Conservation (phyloP, 2,797 vertebrate genomes). For the Amniataba percoides region DNA sequence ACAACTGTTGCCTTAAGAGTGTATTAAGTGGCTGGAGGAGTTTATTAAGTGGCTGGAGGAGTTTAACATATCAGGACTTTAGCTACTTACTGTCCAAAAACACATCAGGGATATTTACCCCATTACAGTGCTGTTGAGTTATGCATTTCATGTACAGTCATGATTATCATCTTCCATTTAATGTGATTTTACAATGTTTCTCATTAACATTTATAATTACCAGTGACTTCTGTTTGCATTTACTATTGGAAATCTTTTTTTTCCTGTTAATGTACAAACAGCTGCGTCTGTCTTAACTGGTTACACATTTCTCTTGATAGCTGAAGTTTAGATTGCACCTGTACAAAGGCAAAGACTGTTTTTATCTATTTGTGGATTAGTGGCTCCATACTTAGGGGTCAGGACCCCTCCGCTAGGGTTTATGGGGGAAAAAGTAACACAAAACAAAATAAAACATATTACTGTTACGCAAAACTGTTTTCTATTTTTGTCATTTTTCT, state of each 20-base stretch:
- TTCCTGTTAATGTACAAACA: neutral
- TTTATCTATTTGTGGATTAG: neutral
- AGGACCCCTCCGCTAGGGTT: no score
- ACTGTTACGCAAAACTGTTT: neutral
- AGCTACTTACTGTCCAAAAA: neutral
- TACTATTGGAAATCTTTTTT: neutral
- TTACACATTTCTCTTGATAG: no score
- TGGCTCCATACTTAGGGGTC: neutral
- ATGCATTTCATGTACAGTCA: slow-evolving; percentile 42
- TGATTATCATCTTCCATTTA: slow-evolving; percentile 18
- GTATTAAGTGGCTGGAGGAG: slow-evolving; percentile 14
- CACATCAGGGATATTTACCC: neutral
- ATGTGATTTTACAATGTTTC: slow-evolving; percentile 17
- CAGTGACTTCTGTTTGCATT: neutral
- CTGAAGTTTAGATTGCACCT: neutral
- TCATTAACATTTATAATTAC: slow-evolving; percentile 34
- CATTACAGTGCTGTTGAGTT: slow-evolving; percentile 6
- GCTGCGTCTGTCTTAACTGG: neutral
- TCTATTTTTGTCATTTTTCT: fast-evolving
- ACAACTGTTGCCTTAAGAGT: slow-evolving; percentile 15
- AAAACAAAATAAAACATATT: neutral
- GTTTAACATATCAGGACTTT: neutral
- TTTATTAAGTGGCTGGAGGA: slow-evolving; percentile 19
- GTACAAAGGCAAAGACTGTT: neutral
- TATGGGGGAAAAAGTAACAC: neutral